phyloP scores from a whole-genome alignment of 2,797 vertebrate species.

The Podarcis siculus region DNA sequence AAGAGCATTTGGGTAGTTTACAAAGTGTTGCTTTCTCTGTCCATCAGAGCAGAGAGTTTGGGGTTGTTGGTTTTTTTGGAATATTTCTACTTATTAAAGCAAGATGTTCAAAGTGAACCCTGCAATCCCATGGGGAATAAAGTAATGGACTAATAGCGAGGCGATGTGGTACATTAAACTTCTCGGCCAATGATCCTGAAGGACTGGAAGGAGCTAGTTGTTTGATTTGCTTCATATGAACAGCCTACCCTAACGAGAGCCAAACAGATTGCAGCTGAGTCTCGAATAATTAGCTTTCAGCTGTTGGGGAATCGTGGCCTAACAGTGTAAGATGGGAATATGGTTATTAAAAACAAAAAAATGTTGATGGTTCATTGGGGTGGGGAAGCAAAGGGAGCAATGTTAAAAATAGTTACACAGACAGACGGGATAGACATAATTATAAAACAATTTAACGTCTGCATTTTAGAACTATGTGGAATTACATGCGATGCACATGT shows the following conservation, averaged over 20 bases:
- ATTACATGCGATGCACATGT: constrained; percentile 61
- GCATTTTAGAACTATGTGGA: constrained; percentile 53
- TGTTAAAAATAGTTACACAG: constrained; percentile 59
- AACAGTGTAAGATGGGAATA: constrained; percentile 35
- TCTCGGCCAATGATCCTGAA: constrained; percentile 31
- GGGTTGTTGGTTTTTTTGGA: constrained; percentile 19
- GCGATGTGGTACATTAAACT: constrained; percentile 40
- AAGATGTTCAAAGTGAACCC: constrained; percentile 55
- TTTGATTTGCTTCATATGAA: constrained; percentile 65
- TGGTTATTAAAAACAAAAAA: constrained; percentile 48
- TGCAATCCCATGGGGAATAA: constrained; percentile 9
- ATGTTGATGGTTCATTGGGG: constrained; percentile 46
- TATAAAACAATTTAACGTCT: constrained; percentile 50
- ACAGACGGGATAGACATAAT: constrained; percentile 56
- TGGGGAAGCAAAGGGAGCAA: constrained; percentile 23
- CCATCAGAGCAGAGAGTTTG: constrained; percentile 19
- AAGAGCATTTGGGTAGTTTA: constrained; percentile 42
- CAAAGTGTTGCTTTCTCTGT: constrained; percentile 28
- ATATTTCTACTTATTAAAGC: constrained; percentile 62
- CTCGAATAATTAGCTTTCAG: constrained; percentile 59
- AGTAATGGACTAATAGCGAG: constrained; percentile 49
- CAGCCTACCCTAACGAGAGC: constrained; percentile 31
- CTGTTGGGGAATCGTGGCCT: constrained; percentile 58
- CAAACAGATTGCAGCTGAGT: constrained; percentile 35
- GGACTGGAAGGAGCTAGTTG: constrained; percentile 46